phyloP scores from a whole-genome alignment of 1,140 invertebrate genomes.

The Zaprionus ornatus region DNA sequence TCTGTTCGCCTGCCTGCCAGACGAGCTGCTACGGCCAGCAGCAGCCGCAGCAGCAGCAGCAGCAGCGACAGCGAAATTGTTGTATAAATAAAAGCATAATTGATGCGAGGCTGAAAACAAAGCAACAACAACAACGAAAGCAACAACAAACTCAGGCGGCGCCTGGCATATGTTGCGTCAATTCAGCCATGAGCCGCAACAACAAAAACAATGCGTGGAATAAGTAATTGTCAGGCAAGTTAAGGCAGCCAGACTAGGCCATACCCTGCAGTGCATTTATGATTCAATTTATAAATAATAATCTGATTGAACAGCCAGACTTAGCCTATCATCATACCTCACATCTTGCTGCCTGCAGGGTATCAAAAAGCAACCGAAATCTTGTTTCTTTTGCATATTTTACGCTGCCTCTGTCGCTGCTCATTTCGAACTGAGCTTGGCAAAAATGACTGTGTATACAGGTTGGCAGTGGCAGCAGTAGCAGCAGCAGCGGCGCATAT shows the following conservation, averaged over 20 bases:
- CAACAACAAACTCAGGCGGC: constrained; percentile 14
- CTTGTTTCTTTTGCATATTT: constrained; percentile 78
- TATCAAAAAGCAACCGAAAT: constrained; percentile 47
- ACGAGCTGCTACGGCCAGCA: constrained; percentile 45
- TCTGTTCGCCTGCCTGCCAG: constrained; percentile 38
- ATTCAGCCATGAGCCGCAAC: constrained; percentile 73
- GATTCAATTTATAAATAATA: too few relatives aligned
- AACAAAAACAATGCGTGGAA: constrained; percentile 51
- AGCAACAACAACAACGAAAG: constrained; percentile 24
- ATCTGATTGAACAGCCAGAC: too few relatives aligned
- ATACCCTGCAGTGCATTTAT: constrained; percentile 19
- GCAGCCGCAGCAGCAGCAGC: constrained; percentile 9
- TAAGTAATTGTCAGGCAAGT: not conserved
- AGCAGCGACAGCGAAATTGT: constrained; percentile 69
- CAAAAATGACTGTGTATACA: constrained; percentile 75
- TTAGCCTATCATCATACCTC: not conserved
- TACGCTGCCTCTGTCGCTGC: constrained; percentile 55
- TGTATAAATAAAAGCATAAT: constrained; percentile 83
- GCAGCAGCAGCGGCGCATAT: constrained; percentile 50
- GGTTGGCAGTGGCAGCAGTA: constrained; percentile 43
- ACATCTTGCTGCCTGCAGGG: not conserved
- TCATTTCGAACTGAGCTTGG: constrained; percentile 9
- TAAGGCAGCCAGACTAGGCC: not conserved
- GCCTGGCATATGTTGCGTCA: constrained; percentile 72
- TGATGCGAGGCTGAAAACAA: constrained; percentile 63